Evolutionary conservation across 2,888 invertebrate species (phyloP).

Genomic region (Lochmaea capreae): DNA sequence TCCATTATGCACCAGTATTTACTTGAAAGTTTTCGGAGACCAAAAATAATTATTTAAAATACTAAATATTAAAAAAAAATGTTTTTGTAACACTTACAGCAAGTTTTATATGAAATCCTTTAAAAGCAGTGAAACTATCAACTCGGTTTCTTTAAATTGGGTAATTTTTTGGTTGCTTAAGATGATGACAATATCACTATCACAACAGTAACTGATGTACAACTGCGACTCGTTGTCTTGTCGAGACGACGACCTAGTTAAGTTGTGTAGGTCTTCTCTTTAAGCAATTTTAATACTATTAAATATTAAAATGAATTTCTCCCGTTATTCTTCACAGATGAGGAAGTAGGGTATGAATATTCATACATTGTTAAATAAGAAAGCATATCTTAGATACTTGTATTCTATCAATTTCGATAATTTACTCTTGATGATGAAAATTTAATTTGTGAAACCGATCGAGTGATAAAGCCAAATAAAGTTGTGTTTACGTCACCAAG

Average conservation of each 20-base stretch:
- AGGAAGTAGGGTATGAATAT: neutral
- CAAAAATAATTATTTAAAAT: no score
- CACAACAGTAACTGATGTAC: neutral
- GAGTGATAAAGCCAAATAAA: no score
- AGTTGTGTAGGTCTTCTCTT: neutral
- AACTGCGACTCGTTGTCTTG: neutral
- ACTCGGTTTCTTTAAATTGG: neutral
- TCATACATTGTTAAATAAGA: neutral
- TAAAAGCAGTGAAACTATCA: neutral
- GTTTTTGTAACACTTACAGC: neutral
- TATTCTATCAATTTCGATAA: no score
- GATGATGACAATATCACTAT: constrained; percentile 4
- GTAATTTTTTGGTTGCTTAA: neutral
- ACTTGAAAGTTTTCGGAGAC: neutral
- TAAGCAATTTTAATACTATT: neutral
- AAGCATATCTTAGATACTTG: neutral
- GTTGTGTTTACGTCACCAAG: no score
- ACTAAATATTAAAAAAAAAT: no score
- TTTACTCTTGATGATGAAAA: no score
- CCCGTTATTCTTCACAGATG: neutral
- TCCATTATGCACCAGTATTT: constrained; percentile 2
- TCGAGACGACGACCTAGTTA: neutral
- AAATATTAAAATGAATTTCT: no score
- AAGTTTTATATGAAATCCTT: no score
- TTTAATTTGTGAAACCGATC: no score